Base-by-base conservation (phyloP, 2,113 vertebrate species). In the Alligator sinensis region DNA sequence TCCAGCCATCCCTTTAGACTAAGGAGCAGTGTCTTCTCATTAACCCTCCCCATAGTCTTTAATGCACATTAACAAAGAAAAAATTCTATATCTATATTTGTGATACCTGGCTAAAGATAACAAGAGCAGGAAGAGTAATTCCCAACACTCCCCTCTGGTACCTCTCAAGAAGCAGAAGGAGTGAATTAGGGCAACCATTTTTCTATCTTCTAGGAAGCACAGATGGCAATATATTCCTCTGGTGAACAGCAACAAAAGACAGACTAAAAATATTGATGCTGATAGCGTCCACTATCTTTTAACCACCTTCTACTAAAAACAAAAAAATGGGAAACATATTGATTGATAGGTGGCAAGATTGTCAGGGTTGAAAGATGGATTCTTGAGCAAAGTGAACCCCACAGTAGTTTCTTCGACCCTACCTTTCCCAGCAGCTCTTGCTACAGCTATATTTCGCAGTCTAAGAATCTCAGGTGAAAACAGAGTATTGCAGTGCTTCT, bases 251-350 rank as follows among this genome's bases (percentile, higher is more conserved):
- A 74, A 5, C 15, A 54, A 75, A 80, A 62, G 81, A 28, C 76
- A 68, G 0, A 0, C 63, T 87, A 77, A 81, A 91, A 87, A 60
- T 57, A 63, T 94, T 25, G 27, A 54, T 28, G 79, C 24, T 86
- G 81, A 93, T 13, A 62, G 1, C 8, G 0, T 8, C 66, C 28
- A 24, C 72, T 60, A 2, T 80, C 86, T 83, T 72, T 89, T 82
- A 94, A 87, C 81, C 91, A 76, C 18, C 74, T 88, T 25, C 38
- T 61, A 28, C 64, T 84, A 59, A 58, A 94, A 81, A 95, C 90
- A 47, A 38, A 82, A 79, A 90, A 89, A 89, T 72, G 63, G 86
- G 68, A 66, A 30, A 86, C 76, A 58, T 3, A 3, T 78, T 91
- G 64, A 47, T 91, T 85, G 77, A 76, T 68, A 83, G 62, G 57